Conservation (phyloP, 2,797 vertebrate species). For the Malacoctenus gilli region DNA sequence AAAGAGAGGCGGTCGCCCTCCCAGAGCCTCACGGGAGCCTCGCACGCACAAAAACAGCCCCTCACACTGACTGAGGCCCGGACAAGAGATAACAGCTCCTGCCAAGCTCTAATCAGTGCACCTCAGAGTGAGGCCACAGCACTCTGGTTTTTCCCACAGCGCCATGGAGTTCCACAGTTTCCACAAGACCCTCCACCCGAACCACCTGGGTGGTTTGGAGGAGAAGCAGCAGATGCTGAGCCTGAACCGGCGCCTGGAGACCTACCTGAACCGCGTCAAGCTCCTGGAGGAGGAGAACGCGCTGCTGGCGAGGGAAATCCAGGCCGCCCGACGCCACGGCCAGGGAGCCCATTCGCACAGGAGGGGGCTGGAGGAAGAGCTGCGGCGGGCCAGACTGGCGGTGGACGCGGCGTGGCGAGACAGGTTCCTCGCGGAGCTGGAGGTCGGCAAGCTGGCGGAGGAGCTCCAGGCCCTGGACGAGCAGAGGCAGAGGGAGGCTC, state of each 20-base stretch:
- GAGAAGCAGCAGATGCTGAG: constrained; percentile 92
- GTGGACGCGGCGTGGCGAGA: constrained; percentile 84
- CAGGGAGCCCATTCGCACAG: constrained; percentile 50
- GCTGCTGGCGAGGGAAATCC: constrained; percentile 78
- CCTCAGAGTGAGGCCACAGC: constrained; percentile 26
- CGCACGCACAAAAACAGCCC: constrained; percentile 29
- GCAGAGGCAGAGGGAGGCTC: constrained; percentile 80
- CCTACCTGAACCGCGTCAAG: constrained; percentile 89
- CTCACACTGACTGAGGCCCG: constrained; percentile 29
- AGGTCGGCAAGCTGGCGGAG: constrained; percentile 79
- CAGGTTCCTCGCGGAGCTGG: constrained; percentile 82
- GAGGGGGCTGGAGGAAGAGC: constrained; percentile 80
- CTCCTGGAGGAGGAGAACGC: constrained; percentile 90
- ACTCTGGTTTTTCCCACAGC: constrained; percentile 1
- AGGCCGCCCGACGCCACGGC: constrained; percentile 63
- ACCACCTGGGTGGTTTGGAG: constrained; percentile 66
- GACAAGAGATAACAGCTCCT: constrained; percentile 20
- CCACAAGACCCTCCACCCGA: constrained; percentile 27
- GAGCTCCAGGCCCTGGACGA: constrained; percentile 80
- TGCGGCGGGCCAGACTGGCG: constrained; percentile 77
- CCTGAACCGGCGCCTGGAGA: constrained; percentile 90
- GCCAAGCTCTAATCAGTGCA: constrained; percentile 23
- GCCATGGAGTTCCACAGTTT: constrained; percentile 71
- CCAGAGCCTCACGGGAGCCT: constrained; percentile 54
- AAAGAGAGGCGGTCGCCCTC: constrained; percentile 69